Evolutionary conservation across 2,888 invertebrate species (phyloP).

Genomic region (Lampropteryx suffumata): DNA sequence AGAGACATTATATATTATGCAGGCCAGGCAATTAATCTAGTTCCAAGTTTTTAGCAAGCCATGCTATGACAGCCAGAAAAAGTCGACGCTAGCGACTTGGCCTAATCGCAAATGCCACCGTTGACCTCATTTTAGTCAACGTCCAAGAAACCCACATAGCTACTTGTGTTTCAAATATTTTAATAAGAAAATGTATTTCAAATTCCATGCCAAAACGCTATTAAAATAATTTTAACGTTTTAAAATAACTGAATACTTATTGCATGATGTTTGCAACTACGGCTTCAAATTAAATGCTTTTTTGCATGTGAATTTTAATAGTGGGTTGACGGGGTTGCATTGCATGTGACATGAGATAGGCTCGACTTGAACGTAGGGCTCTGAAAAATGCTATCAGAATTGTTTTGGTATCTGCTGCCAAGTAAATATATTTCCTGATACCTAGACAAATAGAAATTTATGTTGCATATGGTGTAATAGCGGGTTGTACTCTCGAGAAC

Average conservation of each 20-base stretch:
- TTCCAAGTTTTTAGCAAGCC: slow-evolving; percentile 22
- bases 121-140: slow-evolving; percentile 25
- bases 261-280: slow-evolving; percentile 20
- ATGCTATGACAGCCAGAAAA: slow-evolving; percentile 27
- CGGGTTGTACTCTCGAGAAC: too few species aligned
- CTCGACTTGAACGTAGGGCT: neutral
- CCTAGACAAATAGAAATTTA: too few species aligned
- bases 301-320: slow-evolving; percentile 53
- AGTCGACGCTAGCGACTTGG: slow-evolving; percentile 23
- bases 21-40: slow-evolving; percentile 17
- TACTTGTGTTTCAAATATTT: slow-evolving; percentile 23
- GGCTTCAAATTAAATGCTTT: slow-evolving; percentile 38
- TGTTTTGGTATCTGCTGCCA: too few species aligned
- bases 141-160: slow-evolving; percentile 19
- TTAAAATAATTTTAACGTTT: slow-evolving; percentile 18
- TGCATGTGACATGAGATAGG: slow-evolving; percentile 42
- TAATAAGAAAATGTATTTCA: slow-evolving; percentile 11
- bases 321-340: slow-evolving; percentile 28
- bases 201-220: slow-evolving; percentile 8
- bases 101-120: slow-evolving; percentile 28
- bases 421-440: too few species aligned
- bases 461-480: too few species aligned
- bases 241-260: slow-evolving; percentile 12
- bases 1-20: too few species aligned
- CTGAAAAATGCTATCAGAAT: neutral